Evolutionary conservation across 2,888 invertebrate genomes (phyloP), one percentile per base, ranked within the genome.

Genomic region (Eilema depressum): DNA sequence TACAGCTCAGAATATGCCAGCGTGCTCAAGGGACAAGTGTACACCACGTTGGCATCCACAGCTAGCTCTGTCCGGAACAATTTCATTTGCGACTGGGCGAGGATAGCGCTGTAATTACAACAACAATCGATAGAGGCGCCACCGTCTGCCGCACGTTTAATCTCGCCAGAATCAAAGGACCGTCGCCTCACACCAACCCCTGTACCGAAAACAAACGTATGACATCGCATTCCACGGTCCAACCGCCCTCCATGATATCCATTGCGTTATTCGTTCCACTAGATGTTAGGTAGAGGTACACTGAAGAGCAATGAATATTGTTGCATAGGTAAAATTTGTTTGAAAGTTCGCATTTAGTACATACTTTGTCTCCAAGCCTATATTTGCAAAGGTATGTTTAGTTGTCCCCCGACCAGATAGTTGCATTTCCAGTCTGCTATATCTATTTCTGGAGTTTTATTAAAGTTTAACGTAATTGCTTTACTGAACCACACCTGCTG

Each of bases 51-150:
- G 93, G 93, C 90, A 91, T 91, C 92, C 91, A 90, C 90, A 92
- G 91, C 92, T 91, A 89, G 93, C 91, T 92, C 91, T 91, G 91
- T 93, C 92, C 93, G 93, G 94, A 95, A 95, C 95, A 95, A 95
- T 95, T 95, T 95, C 95, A 94, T 95, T 95, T 95, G 95, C 94
- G 93, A 94, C 93, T 94, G 95, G 91, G 93, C 93, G 95, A 95
- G 93, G 90, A 95, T 93, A 94, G 93, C 93, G 94, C 91, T 92
- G 93, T 95, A 95, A 95, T 95, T 95, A 95, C 93, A 94, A 95
- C 95, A 95, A 95, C 95, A 95, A 95, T 95, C 95, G 95, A 95
- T 95, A 94, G 93, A 93, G 93, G 93, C 94, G 94, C 95, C 94
- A 94, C 95, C 95, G 95, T 95, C 95, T 93, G 95, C 93, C 93